These are phyloP conservation scores for Teinopalpus imperialis DNA, from an alignment of 2,888 invertebrate genomes.

Conservation along the genomic window DNA sequence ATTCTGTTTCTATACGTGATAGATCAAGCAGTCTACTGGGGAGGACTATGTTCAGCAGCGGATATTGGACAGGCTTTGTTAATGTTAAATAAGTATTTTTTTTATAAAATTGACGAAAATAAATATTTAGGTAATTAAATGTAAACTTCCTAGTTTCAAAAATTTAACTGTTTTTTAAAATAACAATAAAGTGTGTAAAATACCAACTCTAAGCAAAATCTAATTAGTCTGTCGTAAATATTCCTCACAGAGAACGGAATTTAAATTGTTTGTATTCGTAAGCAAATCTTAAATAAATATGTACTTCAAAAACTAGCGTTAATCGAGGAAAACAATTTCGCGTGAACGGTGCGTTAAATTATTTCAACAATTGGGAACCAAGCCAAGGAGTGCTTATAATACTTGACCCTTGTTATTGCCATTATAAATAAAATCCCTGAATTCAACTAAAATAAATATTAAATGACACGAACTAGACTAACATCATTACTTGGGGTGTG, in stretches of 20 bases:
- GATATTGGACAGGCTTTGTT: no score
- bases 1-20: no score
- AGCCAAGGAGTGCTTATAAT: conserved; percentile 44
- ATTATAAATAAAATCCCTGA: conserved; percentile 51
- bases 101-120: no score
- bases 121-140: no score
- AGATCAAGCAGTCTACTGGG: no score
- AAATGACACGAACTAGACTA: conserved; percentile 22
- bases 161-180: neutral
- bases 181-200: no score
- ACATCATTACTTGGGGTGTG: neutral
- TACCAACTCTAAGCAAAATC: no score
- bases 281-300: conserved; percentile 14
- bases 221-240: conserved; percentile 3
- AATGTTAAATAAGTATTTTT: no score
- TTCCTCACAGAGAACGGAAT: conserved; percentile 1
- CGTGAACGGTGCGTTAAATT: conserved; percentile 46
- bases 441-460: conserved; percentile 30
- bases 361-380: conserved; percentile 54
- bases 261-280: conserved; percentile 13
- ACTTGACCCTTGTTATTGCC: conserved; percentile 48
- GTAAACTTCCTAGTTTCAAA: neutral
- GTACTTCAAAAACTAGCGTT: conserved; percentile 30
- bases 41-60: no score
- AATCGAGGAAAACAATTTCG: conserved; percentile 41